These are phyloP conservation scores for Dynastes hyllus DNA, from an alignment of 2,888 invertebrate species.

Conservation along the genomic window DNA sequence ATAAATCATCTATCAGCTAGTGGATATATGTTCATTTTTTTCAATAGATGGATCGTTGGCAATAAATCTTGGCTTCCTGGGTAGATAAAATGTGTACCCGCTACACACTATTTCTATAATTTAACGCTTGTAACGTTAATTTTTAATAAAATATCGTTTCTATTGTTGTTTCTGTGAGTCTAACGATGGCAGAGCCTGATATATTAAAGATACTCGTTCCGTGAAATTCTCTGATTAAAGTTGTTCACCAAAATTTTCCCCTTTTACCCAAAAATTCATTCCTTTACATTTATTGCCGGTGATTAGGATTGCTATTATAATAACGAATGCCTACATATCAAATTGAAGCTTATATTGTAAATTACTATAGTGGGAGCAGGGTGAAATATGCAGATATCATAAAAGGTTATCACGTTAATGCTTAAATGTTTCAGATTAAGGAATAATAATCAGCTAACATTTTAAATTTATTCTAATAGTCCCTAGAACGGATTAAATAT, in stretches of 20 bases:
- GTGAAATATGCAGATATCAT: too few species aligned
- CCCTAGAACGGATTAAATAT: too few species aligned
- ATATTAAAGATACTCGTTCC: conserved; percentile 15
- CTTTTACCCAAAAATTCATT: too few species aligned
- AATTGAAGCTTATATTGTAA: too few species aligned
- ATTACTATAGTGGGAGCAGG: too few species aligned
- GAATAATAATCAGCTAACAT: too few species aligned
- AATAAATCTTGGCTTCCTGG: conserved; percentile 8
- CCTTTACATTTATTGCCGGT: too few species aligned
- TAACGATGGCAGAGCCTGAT: neutral
- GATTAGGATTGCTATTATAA: conserved; percentile 3
- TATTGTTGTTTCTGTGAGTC: conserved; percentile 1
- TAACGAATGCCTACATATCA: too few species aligned
- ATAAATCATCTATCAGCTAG: neutral
- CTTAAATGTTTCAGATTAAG: too few species aligned
- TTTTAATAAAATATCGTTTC: conserved; percentile 21
- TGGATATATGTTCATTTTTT: neutral
- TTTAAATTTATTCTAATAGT: too few species aligned
- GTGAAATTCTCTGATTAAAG: conserved; percentile 18
- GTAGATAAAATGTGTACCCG: neutral
- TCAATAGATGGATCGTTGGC: neutral
- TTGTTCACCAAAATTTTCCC: too few species aligned
- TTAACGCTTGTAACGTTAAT: conserved; percentile 2
- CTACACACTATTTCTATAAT: neutral
- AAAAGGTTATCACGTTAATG: too few species aligned